Evolutionary conservation across 2,888 invertebrate genomes (phyloP), one percentile per base, ranked within the genome.

Genomic region (Tiliacea aurago): DNA sequence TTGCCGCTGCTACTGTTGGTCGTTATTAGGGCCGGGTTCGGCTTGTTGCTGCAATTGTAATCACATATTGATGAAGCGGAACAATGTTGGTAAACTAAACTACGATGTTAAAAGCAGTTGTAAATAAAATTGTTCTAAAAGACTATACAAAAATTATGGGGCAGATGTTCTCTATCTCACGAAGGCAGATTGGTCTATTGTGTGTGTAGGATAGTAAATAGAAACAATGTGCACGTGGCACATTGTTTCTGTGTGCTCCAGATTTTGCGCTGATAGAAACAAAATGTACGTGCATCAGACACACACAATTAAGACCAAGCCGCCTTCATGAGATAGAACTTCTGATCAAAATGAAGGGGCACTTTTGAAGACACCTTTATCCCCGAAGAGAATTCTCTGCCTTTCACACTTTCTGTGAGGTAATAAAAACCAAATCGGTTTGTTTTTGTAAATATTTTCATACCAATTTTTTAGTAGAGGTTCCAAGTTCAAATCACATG

Each of bases 21-120:
- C 84, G 97, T 97, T 89, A 98, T 97, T 89, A 98, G 97, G 90
- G 98, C 98, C 90, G 98, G 97, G 97, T 98, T 99, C 90, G 98
- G 98, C 94, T 99, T 99, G 97, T 98, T 99, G 96, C 98, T 98
- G 96, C 81, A 97, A 97, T 84, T 77, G 1, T 20, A 63, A 66
- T 20, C 61, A 41, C 6, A 47, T 43, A 69, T 73, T 80, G 66
- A 73, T 79, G 63, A 80, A 64, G 18, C 9, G 2, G 33, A 49
- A 51, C n/a, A 13, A 13, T 33, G 3, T n/a, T 4, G 0, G 11
- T n/a, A 0, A 49, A 11, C 13, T 20, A 73, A 59, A 41, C 45
- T 64, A 81, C 18, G 5, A 15, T 18, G 2, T 45, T 45, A 61
- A 23, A 80, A 82, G 79, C 79, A 9, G 15, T n/a, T 6, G 9